A percentile compares a stretch with the other conserved stretches of the same genome.
Evolutionary conservation across 2,113 vertebrate species (phyloP).

Genomic region (Phalacrocorax aristotelis): DNA sequence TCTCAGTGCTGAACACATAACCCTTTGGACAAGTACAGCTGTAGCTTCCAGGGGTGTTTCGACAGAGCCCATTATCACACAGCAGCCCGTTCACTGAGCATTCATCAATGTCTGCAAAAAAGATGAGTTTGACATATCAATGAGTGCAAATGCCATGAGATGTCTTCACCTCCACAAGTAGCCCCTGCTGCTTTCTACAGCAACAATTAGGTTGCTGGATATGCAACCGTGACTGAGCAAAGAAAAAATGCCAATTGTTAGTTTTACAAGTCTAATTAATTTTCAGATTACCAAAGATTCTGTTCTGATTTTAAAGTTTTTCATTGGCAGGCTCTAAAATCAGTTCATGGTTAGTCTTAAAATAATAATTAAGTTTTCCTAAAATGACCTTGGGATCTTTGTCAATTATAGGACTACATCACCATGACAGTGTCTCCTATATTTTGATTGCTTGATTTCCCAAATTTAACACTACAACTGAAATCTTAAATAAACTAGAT

Average conservation of each 20-base stretch:
- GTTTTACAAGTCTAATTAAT: background rate
- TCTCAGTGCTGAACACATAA: slow-evolving; percentile 73
- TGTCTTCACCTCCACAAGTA: background rate
- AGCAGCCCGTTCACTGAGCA: slow-evolving; percentile 74
- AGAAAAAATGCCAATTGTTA: background rate
- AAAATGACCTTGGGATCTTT: background rate
- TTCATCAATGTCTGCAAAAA: slow-evolving; percentile 76
- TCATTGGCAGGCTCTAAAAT: background rate
- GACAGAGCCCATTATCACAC: slow-evolving; percentile 79
- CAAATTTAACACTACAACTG: background rate
- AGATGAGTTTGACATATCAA: background rate
- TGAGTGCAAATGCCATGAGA: background rate
- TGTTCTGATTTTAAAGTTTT: background rate
- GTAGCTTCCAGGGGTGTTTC: slow-evolving; percentile 78
- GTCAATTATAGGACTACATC: background rate
- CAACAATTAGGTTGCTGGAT: background rate
- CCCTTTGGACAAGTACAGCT: slow-evolving; percentile 79
- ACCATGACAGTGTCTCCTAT: background rate
- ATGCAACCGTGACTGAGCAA: background rate
- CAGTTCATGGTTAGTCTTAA: background rate
- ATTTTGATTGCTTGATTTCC: background rate
- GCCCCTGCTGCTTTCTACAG: background rate
- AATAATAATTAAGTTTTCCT: background rate
- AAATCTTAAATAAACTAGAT: background rate
- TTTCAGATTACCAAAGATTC: background rate